Evolutionary conservation across 1,140 invertebrate genomes (phyloP).

Genomic region (Orius insidiosus): DNA sequence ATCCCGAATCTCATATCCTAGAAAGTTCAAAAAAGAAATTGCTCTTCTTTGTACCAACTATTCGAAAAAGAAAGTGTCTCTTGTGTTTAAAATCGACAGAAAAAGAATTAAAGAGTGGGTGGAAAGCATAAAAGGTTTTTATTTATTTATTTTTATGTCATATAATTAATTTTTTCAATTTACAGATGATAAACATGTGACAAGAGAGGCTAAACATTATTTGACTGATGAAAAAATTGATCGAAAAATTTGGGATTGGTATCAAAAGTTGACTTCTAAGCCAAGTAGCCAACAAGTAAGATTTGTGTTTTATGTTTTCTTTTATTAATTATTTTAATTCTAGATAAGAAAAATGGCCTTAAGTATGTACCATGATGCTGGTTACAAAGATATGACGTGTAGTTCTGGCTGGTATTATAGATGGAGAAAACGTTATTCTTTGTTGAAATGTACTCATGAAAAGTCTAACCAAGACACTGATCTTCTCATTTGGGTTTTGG

Average conservation of each 20-base stretch:
- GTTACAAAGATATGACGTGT: constrained; percentile 9
- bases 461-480: constrained; percentile 3
- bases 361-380: constrained; percentile 7
- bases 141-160: not conserved
- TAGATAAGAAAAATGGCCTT: constrained; percentile 9
- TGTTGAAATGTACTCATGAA: constrained; percentile 3
- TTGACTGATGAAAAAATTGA: constrained; percentile 17
- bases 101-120: constrained; percentile 23
- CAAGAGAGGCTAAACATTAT: constrained; percentile 10
- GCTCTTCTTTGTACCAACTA: constrained; percentile 17
- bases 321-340: not conserved
- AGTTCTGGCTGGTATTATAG: constrained; percentile 15
- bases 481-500: constrained; percentile 11
- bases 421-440: constrained; percentile 10
- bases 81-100: constrained; percentile 21
- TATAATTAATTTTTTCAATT: not conserved
- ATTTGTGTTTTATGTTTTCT: not conserved
- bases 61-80: constrained; percentile 19
- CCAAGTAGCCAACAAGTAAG: constrained; percentile 13
- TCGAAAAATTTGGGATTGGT: constrained; percentile 18
- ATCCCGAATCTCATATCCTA: constrained; percentile 21
- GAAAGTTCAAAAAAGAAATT: constrained; percentile 22
- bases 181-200: not conserved
- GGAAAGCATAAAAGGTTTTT: constrained; percentile 1
- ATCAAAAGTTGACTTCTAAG: constrained; percentile 4